Base-by-base conservation (phyloP, 2,888 invertebrate species). In the Cactoblastis cactorum region DNA sequence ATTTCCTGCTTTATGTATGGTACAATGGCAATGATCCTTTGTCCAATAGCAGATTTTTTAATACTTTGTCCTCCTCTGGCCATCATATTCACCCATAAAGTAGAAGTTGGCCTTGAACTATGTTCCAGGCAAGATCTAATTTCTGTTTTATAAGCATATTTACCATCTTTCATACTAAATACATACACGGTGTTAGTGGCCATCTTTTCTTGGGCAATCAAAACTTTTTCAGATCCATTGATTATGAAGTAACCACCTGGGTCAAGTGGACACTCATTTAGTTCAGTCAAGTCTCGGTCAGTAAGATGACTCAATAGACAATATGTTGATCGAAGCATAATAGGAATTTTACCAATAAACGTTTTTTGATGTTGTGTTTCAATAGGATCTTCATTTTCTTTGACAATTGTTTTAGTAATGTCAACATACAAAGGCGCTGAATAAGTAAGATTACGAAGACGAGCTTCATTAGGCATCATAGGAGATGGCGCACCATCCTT, bases 131-230 rank as follows among this genome's bases (percentile, higher is more conserved):
- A 90, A 0, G 99, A 99, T 37, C 99, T 91, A 63, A 99, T 98
- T 91, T 99, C 99, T 52, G 98, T 96, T 91, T 99, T 99, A 77
- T 95, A 99, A 0, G 99, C 98, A 90, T 97, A 99, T 83, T 99
- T 99, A 18, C 98, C 97, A 83, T 99, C 99, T 87, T 99, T 99
- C 97, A 99, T 98, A 67, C 97, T 96, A 76, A 99, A 99, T 11
- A 99, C 99, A 86, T 99, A 99, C 0, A 99, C 99, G 41, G 99
- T 99, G 77, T 99, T 99, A 5, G 99, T 99, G 4, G 99, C 99
- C 99, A 99, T 99, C 89, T 99, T 99, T 79, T 99, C 99, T 82
- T 99, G 99, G 0, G 99, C 99, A 78, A 99, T 99, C 28, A 99
- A 89, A 2, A 99, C 96, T 83, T 98, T 98, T 86, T 99, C 99